A percentile compares a stretch with the other conserved stretches of the same genome.
These are phyloP conservation scores for Phenacoccus solenopsis DNA, from an alignment of 1,140 invertebrate genomes.

Conservation along the genomic window DNA sequence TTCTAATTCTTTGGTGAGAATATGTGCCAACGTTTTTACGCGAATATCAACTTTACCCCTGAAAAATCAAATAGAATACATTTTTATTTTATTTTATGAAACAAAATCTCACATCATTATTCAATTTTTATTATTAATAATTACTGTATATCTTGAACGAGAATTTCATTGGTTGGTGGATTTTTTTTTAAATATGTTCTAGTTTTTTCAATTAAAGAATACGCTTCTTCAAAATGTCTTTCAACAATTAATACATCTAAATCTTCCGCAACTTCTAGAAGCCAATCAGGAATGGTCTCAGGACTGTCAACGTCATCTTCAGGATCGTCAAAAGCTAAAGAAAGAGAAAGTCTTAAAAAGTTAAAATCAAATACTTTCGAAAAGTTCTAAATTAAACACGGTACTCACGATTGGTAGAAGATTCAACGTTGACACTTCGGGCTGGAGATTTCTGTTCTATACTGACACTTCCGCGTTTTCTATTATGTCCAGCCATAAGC, in stretches of 20 bases:
- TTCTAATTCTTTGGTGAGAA: slow-evolving; percentile 77
- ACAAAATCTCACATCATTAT: background rate
- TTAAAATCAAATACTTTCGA: background rate
- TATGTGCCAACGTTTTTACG: slow-evolving; percentile 63
- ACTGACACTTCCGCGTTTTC: slow-evolving; percentile 35
- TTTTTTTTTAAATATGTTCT: slow-evolving; percentile 37
- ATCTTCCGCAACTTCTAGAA: slow-evolving; percentile 84
- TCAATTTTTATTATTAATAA: background rate
- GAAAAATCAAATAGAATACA: slow-evolving; percentile 22
- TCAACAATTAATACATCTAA: slow-evolving; percentile 95
- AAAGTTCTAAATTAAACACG: background rate
- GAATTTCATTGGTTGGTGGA: slow-evolving; percentile 19
- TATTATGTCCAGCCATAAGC: slow-evolving; percentile 53
- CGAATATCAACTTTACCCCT: slow-evolving; percentile 53
- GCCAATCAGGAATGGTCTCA: slow-evolving; percentile 61
- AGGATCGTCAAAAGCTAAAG: slow-evolving; percentile 37
- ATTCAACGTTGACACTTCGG: slow-evolving; percentile 35
- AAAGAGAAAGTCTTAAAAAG: slow-evolving; percentile 20
- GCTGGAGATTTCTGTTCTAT: slow-evolving; percentile 34
- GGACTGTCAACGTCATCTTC: slow-evolving; percentile 39
- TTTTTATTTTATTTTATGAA: slow-evolving; percentile 5
- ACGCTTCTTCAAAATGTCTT: slow-evolving; percentile 90
- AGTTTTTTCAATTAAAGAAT: slow-evolving; percentile 66
- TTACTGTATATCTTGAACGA: slow-evolving; percentile 21
- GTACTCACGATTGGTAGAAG: slow-evolving; percentile 33